These are phyloP conservation scores for Achlya flavicornis DNA, from an alignment of 2,888 invertebrate genomes.

Conservation along the genomic window DNA sequence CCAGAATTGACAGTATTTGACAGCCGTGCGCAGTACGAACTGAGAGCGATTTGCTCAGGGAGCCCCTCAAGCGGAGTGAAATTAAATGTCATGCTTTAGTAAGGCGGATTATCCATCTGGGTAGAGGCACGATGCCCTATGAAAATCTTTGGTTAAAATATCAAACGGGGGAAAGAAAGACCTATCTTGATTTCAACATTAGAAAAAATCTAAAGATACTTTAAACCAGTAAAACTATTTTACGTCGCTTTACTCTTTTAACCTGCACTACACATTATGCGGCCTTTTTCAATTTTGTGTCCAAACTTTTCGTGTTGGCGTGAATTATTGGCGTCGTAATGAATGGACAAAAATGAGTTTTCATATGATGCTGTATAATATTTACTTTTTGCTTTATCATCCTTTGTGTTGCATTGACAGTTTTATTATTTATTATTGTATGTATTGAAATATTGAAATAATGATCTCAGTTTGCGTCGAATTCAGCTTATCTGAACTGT, in stretches of 20 bases:
- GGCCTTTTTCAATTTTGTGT: slow-evolving; percentile 40
- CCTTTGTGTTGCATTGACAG: neutral
- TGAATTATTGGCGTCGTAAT: slow-evolving; percentile 57
- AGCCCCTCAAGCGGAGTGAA: too few species aligned
- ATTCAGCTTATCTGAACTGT: neutral
- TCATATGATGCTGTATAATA: slow-evolving; percentile 17
- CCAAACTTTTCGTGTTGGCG: slow-evolving; percentile 54
- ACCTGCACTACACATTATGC: slow-evolving; percentile 27
- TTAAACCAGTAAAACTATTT: neutral
- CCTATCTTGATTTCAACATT: too few species aligned
- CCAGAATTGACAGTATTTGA: too few species aligned
- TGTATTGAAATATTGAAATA: neutral
- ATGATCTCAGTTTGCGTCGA: neutral
- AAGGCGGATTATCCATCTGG: too few species aligned
- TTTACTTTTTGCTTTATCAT: neutral
- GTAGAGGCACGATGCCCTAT: too few species aligned
- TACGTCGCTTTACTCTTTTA: slow-evolving; percentile 11
- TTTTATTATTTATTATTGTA: neutral
- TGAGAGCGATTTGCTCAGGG: too few species aligned
- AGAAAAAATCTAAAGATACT: neutral
- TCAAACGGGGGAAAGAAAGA: too few species aligned
- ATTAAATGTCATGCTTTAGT: too few species aligned
- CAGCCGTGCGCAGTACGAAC: too few species aligned
- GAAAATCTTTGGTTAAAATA: too few species aligned
- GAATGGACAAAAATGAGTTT: slow-evolving; percentile 51